Evolutionary conservation across 2,888 invertebrate genomes (phyloP).

Genomic region (Holacanthella duospinosa): DNA sequence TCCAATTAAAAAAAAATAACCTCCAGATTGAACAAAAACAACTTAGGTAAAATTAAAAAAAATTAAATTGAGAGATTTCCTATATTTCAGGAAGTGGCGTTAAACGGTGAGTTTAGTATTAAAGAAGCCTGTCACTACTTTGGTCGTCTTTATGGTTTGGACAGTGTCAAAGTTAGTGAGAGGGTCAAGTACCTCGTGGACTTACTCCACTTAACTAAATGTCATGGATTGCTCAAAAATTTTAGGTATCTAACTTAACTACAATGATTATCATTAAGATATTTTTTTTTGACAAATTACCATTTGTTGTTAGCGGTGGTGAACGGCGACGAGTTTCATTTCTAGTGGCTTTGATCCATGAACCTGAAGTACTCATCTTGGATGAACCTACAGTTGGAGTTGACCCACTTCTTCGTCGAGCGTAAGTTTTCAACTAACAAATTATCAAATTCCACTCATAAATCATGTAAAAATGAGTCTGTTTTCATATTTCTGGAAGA

Average conservation of each 20-base stretch:
- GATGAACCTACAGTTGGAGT: conserved; percentile 90
- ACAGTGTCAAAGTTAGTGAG: conserved; percentile 64
- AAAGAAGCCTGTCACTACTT: conserved; percentile 91
- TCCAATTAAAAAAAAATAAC: too few species aligned
- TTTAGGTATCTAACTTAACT: not conserved
- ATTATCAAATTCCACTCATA: not conserved
- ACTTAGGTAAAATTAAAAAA: too few species aligned
- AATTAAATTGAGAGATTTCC: not conserved
- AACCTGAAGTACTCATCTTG: conserved; percentile 55
- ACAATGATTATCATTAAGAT: not conserved
- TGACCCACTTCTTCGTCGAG: conserved; percentile 76
- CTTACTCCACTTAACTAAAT: conserved; percentile 78
- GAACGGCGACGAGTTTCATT: conserved; percentile 43
- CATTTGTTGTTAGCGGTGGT: conserved; percentile 40
- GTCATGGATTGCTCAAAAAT: conserved; percentile 66
- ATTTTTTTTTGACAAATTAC: not conserved
- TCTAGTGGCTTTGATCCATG: conserved; percentile 43
- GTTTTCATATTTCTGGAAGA: not conserved
- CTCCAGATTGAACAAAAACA: too few species aligned
- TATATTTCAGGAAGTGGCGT: conserved; percentile 60
- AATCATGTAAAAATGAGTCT: too few species aligned
- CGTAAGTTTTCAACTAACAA: conserved; percentile 47
- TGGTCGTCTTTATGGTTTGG: conserved; percentile 89
- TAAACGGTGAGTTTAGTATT: conserved; percentile 84
- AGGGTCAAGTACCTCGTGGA: conserved; percentile 73